Evolutionary conservation across 2,888 invertebrate genomes (phyloP).

Genomic region (Acanthoscelides obtectus): DNA sequence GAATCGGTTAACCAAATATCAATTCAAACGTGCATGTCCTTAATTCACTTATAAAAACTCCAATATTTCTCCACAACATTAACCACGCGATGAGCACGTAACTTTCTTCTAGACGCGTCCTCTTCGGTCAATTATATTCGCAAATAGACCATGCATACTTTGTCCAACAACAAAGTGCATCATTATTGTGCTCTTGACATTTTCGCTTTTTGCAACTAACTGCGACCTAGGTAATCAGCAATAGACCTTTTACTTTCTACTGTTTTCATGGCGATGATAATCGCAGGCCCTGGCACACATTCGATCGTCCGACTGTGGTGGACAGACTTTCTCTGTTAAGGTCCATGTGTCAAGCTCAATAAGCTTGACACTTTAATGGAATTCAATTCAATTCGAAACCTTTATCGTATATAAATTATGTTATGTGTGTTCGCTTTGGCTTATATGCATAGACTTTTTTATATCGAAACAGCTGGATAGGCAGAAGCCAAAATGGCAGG

Average conservation of each 20-base stretch:
- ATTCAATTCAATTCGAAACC: too few relatives aligned
- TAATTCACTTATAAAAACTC: too few relatives aligned
- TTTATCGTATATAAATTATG: too few relatives aligned
- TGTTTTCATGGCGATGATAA: not conserved
- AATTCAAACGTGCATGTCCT: too few relatives aligned
- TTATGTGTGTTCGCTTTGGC: too few relatives aligned
- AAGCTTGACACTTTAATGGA: not conserved
- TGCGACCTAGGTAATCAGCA: not conserved
- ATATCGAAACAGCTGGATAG: too few relatives aligned
- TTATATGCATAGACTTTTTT: too few relatives aligned
- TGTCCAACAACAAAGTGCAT: not conserved
- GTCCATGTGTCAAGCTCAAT: not conserved
- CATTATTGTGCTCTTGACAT: not conserved
- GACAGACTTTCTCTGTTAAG: not conserved
- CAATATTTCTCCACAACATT: too few relatives aligned
- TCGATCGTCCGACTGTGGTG: not conserved
- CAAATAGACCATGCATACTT: not conserved
- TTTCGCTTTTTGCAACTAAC: not conserved
- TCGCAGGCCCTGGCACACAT: not conserved
- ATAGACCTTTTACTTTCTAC: not conserved
- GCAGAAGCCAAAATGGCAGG: too few relatives aligned
- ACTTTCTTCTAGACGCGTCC: not conserved
- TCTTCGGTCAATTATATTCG: not conserved
- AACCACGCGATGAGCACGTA: not conserved
- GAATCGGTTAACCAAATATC: too few relatives aligned